phyloP scores from a whole-genome alignment of 2,888 invertebrate species.

The Halictus quadricinctus region DNA sequence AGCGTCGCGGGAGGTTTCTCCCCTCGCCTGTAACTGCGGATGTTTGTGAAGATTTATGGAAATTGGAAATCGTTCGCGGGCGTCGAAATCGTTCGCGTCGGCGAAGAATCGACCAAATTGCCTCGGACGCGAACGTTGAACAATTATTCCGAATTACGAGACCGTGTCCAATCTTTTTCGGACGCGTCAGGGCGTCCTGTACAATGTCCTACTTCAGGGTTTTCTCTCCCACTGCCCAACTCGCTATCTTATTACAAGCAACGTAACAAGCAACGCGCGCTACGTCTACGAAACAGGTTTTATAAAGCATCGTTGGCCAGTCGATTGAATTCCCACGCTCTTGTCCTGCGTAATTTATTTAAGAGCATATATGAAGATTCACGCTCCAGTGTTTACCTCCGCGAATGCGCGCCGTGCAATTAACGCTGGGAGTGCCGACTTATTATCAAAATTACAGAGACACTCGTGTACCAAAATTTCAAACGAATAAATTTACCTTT shows the following conservation, averaged over 20 bases:
- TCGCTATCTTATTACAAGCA: slow-evolving; percentile 47
- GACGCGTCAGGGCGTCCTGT: slow-evolving; percentile 34
- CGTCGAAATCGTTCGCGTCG: slow-evolving; percentile 15
- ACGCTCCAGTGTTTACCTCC: not conserved
- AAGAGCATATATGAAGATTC: not conserved
- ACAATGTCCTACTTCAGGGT: slow-evolving; percentile 59
- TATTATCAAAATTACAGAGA: not conserved
- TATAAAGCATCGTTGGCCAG: slow-evolving; percentile 36
- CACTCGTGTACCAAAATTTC: not conserved
- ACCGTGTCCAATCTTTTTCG: slow-evolving; percentile 33
- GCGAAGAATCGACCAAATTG: not conserved
- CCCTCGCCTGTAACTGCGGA: not conserved
- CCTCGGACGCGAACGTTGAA: slow-evolving; percentile 7
- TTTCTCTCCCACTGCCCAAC: slow-evolving; percentile 64
- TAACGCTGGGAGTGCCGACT: not conserved
- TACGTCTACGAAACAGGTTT: slow-evolving; percentile 30
- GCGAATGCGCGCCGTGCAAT: not conserved
- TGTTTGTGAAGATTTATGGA: not conserved
- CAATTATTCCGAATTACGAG: slow-evolving; percentile 59
- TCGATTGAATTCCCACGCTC: slow-evolving; percentile 27
- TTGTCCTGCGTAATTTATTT: slow-evolving; percentile 29
- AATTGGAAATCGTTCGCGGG: slow-evolving; percentile 5
- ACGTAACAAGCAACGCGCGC: slow-evolving; percentile 19
- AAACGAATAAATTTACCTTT: not conserved
- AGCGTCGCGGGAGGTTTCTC: not conserved